Evolutionary conservation across 2,113 vertebrate species (phyloP), one percentile per base, ranked within the genome.

Genomic region (Calypte anna): DNA sequence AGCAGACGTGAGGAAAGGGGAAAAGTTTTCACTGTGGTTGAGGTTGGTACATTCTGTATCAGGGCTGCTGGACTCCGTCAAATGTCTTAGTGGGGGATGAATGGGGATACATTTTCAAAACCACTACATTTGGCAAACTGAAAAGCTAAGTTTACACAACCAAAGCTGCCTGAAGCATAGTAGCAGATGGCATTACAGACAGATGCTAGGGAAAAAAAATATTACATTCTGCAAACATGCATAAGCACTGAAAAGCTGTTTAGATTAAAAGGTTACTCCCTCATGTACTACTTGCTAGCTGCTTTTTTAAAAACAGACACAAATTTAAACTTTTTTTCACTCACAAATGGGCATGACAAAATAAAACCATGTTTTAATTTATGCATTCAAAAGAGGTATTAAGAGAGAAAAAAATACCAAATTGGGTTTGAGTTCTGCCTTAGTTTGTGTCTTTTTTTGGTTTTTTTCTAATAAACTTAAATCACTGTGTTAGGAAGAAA

Each of bases 111-210:
- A 33, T 66, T 89, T 92, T 72, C 54, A 82, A 92, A 95, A 46
- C 58, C 62, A 81, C 88, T 84, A 68, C 73, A 40, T 84, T 92
- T 91, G 83, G 73, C 77, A 94, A 88, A 90, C 36, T 78, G 92
- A 38, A 88, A 90, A 88, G 38, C 68, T 86, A 82, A 63, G 86
- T 95, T 94, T 86, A 84, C 83, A 96, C 89, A 93, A 48, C 13
- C 63, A 57, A 93, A 86, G 80, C 86, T 79, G 94, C 91, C 94
- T 92, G 66, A 86, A 96, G 80, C 88, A 64, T 40, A 93, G 88
- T 59, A 93, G 80, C 94, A 96, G 94, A 95, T 95, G 96, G 91
- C 86, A 38, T 53, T 94, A 68, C 48, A 94, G 91, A 75, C 92
- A 94, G 88, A 93, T 86, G 92, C 50, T 93, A 75, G 44, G 54